Conservation (phyloP, 2,113 vertebrate species). For the Phylloscopus whistleri region DNA sequence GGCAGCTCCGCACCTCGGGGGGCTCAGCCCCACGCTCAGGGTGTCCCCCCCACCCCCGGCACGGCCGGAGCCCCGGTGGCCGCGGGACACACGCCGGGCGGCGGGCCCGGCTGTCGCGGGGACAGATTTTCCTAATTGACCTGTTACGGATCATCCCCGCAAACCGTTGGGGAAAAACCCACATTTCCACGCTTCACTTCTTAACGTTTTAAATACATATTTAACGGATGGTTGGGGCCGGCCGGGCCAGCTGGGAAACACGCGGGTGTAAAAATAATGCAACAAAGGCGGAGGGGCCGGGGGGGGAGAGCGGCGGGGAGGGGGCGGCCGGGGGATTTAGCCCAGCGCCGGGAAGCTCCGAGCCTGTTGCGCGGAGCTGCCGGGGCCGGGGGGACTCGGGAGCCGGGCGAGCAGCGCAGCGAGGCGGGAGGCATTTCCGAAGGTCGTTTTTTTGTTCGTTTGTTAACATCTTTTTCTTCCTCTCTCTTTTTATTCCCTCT, state of each 20-base stretch:
- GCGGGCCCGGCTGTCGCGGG: neutral
- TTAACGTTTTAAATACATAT: constrained; percentile 80
- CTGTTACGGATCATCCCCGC: constrained; percentile 78
- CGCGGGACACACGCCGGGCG: neutral
- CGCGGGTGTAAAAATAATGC: constrained; percentile 74
- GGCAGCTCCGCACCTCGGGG: neutral
- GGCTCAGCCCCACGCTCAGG: neutral
- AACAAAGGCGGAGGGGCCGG: constrained; percentile 25
- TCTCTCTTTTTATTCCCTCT: neutral
- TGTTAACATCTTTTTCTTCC: neutral
- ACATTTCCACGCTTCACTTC: constrained; percentile 86
- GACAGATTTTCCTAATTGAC: constrained; percentile 77
- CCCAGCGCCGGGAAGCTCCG: neutral
- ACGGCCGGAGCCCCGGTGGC: neutral
- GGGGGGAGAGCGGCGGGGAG: neutral
- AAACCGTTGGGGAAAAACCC: constrained; percentile 84
- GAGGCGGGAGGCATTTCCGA: neutral
- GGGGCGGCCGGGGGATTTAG: neutral
- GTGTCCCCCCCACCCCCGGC: neutral
- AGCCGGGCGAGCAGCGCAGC: neutral
- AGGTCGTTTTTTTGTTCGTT: neutral
- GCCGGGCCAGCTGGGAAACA: constrained; percentile 80
- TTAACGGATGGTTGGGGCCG: constrained; percentile 75
- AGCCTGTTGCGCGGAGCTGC: neutral
- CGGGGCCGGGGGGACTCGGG: neutral